Evolutionary conservation across 2,113 vertebrate species (phyloP).

Genomic region (Saimiri boliviensis): DNA sequence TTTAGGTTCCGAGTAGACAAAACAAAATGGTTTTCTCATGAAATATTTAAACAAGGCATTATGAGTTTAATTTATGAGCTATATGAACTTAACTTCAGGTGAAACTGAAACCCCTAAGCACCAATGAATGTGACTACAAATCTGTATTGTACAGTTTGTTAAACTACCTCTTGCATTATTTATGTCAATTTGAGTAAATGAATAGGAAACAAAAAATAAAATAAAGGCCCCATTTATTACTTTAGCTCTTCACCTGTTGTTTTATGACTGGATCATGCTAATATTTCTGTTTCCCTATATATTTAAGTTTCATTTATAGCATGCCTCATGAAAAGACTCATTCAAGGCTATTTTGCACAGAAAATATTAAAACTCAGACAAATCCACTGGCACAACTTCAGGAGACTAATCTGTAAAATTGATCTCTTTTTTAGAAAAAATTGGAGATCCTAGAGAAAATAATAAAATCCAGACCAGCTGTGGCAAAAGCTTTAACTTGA

Average conservation of each 20-base stretch:
- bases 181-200: not conserved
- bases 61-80: not conserved
- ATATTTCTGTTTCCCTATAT: not conserved
- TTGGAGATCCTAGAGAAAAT: not conserved
- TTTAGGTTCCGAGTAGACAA: not conserved
- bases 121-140: not conserved
- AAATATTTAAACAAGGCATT: not conserved
- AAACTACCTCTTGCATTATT: not conserved
- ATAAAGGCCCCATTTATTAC: not conserved
- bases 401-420: constrained; percentile 41
- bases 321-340: not conserved
- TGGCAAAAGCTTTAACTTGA: constrained; percentile 28
- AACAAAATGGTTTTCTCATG: not conserved
- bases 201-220: not conserved
- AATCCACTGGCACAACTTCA: not conserved
- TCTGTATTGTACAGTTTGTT: not conserved
- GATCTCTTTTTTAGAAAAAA: constrained; percentile 29
- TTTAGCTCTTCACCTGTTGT: not conserved
- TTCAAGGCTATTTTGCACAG: not conserved
- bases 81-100: not conserved
- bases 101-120: not conserved
- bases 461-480: constrained; percentile 52
- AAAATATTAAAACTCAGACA: constrained; percentile 50
- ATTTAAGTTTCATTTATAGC: not conserved
- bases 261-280: not conserved